Base-by-base conservation (phyloP, 2,888 invertebrate species). In the Athalia circularis region DNA sequence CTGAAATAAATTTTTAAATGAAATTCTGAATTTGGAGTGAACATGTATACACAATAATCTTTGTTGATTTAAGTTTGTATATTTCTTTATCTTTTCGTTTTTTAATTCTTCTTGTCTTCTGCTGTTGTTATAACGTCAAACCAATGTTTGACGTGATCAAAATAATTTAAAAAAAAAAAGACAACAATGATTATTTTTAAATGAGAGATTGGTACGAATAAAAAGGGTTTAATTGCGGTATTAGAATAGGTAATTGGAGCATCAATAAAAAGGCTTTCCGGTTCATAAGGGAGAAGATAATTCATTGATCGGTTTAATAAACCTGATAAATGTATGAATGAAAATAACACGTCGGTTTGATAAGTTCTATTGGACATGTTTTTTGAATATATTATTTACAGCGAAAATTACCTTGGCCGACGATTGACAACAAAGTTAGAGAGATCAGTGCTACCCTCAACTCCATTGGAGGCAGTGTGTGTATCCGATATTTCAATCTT, bases 381-480 rank as follows among this genome's bases (percentile, higher is more conserved):
- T 62, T 72, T 50, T 74, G 61, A 64, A 80, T 77, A 77, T 77
- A 75, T 75, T 67, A 29, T 29, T 6, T 62, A 0, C 62, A 74
- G 47, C n/a, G 15, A 54, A 64, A 77, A 84, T 83, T 78, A 86
- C 86, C 84, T 74, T 77, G 82, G 76, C 77, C 80, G 81, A 85
- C 80, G 81, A 84, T 80, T 82, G 86, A 87, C 83, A 87, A 85
- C 81, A 85, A 82, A 83, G 82, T 81, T 82, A 86, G 82, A 77
- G 81, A 80, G 80, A 85, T 79, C 78, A 82, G 79, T 79, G 84
- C 82, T 80, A 79, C 81, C 84, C 82, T 83, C 83, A 82, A 83
- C 85, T 85, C 85, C 85, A 85, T 85, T 82, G 80, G 85, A 82
- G 80, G 79, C 80, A 29, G 80, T 80, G 79, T 85, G 83, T 84